Evolutionary conservation across 2,888 invertebrate species (phyloP), one percentile per base, ranked within the genome.

Genomic region (Monochamus alternatus): DNA sequence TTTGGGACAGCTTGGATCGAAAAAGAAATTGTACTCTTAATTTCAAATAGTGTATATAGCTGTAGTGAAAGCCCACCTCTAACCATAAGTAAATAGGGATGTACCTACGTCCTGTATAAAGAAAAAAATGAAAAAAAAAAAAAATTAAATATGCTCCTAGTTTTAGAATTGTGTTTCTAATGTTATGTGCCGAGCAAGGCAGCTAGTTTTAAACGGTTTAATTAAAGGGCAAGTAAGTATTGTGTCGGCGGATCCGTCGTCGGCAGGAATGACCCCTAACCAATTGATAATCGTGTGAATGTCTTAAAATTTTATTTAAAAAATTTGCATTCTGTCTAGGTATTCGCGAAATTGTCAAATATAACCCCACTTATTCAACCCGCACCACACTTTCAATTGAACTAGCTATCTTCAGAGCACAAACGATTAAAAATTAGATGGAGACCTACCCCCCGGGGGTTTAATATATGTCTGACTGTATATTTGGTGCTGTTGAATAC

Each of bases 101-200:
- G 74, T 73, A 22, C 22, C 22, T 22, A 75, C 70, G 66, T 74
- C 69, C 62, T 62, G 66, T 62, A 76, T 70, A 73, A 81, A 76
- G 76, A 77, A 2, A 73, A 81, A 76, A 76, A 77, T 77, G 78
- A 80, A 80, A 80, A 77, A 78, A 79, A 78, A 62, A 75, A 75
- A 67, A 74, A 71, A 73, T 63, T 59, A 74, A 77, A 76, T 79
- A 80, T 77, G 70, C 78, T 75, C 78, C 80, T 81, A 82, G 81
- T 80, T 81, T 78, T 81, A 80, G 80, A 78, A 78, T 78, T 75
- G 77, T 77, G 75, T 82, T 81, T 78, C 77, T 77, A 75, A 80
- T 78, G 80, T 75, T 69, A 72, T 60, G 71, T 73, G 78, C 77
- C 74, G 74, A 62, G 60, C 30, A 52, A 63, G 73, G 65, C 71